Conservation (phyloP, 2,888 invertebrate species). For the Colletes collaris region DNA sequence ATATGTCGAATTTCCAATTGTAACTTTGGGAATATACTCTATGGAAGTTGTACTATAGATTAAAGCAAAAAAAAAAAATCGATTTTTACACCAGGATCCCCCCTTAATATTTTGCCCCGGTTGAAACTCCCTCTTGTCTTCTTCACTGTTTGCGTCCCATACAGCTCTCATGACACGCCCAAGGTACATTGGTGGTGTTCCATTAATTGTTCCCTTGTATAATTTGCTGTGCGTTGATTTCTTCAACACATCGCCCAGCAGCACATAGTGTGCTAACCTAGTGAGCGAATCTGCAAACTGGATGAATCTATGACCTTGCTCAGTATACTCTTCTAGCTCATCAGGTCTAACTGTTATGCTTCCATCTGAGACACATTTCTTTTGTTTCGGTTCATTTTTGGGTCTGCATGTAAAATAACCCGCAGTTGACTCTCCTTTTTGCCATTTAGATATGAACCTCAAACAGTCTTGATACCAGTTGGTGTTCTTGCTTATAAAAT, state of each 20-base stretch:
- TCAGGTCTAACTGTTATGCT: background rate
- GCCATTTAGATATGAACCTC: background rate
- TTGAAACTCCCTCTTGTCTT: background rate
- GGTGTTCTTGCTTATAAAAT: too few relatives aligned
- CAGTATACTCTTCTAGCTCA: background rate
- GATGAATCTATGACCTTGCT: background rate
- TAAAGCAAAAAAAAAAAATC: too few relatives aligned
- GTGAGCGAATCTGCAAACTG: background rate
- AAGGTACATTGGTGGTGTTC: constrained; percentile 1
- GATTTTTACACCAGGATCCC: too few relatives aligned
- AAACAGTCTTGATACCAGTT: background rate
- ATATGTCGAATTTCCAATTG: too few relatives aligned
- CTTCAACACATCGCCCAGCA: background rate
- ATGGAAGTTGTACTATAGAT: too few relatives aligned
- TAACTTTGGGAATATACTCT: too few relatives aligned
- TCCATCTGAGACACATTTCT: background rate
- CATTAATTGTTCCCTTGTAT: constrained; percentile 11
- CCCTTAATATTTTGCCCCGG: too few relatives aligned
- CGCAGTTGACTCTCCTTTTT: background rate
- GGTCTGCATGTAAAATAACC: constrained; percentile 3
- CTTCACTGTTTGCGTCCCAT: background rate
- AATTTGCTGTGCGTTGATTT: background rate
- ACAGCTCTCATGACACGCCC: background rate
- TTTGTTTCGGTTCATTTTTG: background rate
- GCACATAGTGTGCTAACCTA: background rate